Percentiles rank a stretch among this genome's conserved stretches.
Evolutionary conservation across 2,113 vertebrate genomes (phyloP).

Genomic region (Hemiscyllium ocellatum): DNA sequence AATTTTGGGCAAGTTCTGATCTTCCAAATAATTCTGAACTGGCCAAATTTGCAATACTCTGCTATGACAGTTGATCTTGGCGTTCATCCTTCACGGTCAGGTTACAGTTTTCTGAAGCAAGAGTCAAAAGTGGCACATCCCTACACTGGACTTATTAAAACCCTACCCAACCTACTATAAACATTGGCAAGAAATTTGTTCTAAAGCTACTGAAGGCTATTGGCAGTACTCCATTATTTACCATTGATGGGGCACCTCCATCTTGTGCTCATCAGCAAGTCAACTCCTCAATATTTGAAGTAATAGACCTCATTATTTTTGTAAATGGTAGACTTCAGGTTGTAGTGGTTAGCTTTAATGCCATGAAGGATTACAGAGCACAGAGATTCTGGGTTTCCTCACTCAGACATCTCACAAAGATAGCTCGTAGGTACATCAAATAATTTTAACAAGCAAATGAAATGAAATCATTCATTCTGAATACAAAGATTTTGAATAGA

Average conservation of each 20-base stretch:
- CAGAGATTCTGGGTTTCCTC: too few species aligned
- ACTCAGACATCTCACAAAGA: too few species aligned
- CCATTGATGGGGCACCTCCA: not conserved
- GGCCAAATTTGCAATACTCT: not conserved
- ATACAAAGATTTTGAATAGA: too few species aligned
- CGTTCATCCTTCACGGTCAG: not conserved
- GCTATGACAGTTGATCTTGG: not conserved
- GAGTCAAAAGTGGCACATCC: not conserved
- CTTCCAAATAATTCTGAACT: not conserved
- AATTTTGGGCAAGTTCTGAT: not conserved
- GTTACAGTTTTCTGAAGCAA: not conserved
- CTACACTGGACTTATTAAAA: not conserved
- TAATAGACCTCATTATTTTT: not conserved
- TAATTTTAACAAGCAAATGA: too few species aligned
- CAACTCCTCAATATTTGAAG: not conserved
- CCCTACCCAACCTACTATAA: not conserved
- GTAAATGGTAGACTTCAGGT: not conserved
- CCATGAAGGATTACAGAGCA: too few species aligned
- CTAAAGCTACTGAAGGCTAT: not conserved
- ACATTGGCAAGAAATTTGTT: not conserved
- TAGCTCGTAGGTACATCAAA: too few species aligned
- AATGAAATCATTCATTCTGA: too few species aligned
- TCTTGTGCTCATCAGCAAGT: not conserved
- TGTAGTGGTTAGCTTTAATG: not conserved
- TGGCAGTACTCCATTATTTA: slow-evolving; percentile 20